Evolutionary conservation across 2,888 invertebrate species (phyloP), one percentile per base, ranked within the genome.

Genomic region (Rhamphomyia laevipes): DNA sequence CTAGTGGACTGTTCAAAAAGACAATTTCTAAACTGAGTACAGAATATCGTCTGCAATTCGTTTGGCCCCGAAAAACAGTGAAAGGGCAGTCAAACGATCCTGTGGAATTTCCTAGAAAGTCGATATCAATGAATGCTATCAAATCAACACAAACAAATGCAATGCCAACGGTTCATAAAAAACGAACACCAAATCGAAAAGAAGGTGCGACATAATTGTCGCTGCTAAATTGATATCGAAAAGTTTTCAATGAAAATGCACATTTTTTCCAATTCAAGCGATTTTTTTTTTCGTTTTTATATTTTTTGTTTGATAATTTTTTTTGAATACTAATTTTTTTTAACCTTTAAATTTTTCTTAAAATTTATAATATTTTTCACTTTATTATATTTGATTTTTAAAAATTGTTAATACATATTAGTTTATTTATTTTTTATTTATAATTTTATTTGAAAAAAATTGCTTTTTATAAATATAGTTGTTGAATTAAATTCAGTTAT

Each of bases 21-120:
- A 75, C 81, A 73, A 75, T 84, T 70, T 77, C 79, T 62, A 78
- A 81, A 71, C 78, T 81, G 72, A 82, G 84, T 76, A 87, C 89
- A 60, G 90, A 90, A 75, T 90, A 90, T 75, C 81, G 85, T 62
- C 80, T 89, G 70, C 88, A 90, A 76, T 90, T 87, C 74, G 88
- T 88, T 60, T 90, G 90, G 90, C 90, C 90, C 62, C 69, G 68
- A 60, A 66, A 64, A 63, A 51, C 56, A 52, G 63, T 67, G 59
- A 66, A 65, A 62, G 71, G 71, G 68, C 70, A 68, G 61, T 70
- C 74, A 59, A 75, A 79, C 63, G 77, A 78, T 60, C 71, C 71
- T 56, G 72, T 73, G 38, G 71, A 72, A 56, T 66, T 72, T 56
- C 88, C 90, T 21, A 74, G 85, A 70, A 90, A 90, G 74, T 89